These are phyloP conservation scores for Puntigrus tetrazona DNA, from an alignment of 2,113 vertebrate species.

Conservation along the genomic window DNA sequence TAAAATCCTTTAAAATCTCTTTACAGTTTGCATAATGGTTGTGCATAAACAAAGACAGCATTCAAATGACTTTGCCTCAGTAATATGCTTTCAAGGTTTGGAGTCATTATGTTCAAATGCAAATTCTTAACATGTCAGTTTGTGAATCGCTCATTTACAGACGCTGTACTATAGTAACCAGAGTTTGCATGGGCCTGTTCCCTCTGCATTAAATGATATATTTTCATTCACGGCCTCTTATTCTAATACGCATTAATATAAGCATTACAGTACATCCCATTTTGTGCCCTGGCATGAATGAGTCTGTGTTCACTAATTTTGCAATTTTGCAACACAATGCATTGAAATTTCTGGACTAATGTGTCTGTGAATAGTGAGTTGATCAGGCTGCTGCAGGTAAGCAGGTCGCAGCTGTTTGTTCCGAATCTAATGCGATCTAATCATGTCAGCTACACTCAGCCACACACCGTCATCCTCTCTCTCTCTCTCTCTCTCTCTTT, in stretches of 20 bases:
- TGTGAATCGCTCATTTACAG: background rate
- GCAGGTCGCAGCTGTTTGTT: constrained; percentile 43
- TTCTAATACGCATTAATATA: background rate
- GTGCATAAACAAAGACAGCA: background rate
- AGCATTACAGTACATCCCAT: background rate
- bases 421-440: constrained; percentile 32
- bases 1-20: background rate
- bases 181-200: background rate
- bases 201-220: background rate
- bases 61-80: background rate
- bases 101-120: background rate
- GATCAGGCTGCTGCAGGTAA: constrained; percentile 22
- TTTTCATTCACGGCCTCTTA: background rate
- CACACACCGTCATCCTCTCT: constrained; percentile 21
- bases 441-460: constrained; percentile 18
- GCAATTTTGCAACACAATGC: background rate
- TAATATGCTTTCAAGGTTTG: background rate
- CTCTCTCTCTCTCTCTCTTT: background rate
- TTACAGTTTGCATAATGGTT: background rate
- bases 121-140: background rate
- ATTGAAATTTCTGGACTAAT: constrained; percentile 21
- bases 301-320: background rate
- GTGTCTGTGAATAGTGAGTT: constrained; percentile 5
- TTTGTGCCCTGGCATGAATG: constrained; percentile 1
- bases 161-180: background rate